These are phyloP conservation scores for Nemurella pictetii DNA, from an alignment of 2,888 invertebrate genomes.

Conservation along the genomic window DNA sequence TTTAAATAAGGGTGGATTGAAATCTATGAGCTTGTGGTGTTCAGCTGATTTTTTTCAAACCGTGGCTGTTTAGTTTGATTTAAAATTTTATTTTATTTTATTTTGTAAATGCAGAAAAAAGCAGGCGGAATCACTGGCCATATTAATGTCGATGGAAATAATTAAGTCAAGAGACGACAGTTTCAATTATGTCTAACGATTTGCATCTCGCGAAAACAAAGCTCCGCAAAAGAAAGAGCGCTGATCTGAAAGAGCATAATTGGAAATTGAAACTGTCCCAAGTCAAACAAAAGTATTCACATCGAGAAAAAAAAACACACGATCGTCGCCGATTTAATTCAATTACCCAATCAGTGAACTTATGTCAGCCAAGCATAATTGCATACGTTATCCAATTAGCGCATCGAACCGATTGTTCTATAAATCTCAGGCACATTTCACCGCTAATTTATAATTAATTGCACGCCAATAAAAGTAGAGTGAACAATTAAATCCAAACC, in stretches of 20 bases:
- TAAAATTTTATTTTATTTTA: background rate
- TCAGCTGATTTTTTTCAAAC: background rate
- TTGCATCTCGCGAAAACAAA: background rate
- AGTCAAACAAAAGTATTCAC: background rate
- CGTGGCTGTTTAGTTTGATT: background rate
- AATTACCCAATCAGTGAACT: background rate
- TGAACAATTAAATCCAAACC: background rate
- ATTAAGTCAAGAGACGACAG: background rate
- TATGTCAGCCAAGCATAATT: background rate
- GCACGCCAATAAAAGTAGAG: background rate
- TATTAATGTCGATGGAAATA: background rate
- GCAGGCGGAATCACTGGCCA: background rate
- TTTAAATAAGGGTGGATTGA: background rate
- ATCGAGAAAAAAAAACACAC: background rate
- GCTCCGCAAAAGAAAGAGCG: background rate
- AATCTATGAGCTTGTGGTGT: background rate
- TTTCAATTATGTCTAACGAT: background rate
- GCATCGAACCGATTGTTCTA: background rate
- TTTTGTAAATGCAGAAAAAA: background rate
- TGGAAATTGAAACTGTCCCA: no score
- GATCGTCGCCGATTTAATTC: background rate
- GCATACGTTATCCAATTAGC: background rate
- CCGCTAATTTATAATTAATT: background rate
- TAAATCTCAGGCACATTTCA: background rate
- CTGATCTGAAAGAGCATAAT: background rate